Base-by-base conservation (phyloP, 2,888 invertebrate species). In the Chironomus tentans region DNA sequence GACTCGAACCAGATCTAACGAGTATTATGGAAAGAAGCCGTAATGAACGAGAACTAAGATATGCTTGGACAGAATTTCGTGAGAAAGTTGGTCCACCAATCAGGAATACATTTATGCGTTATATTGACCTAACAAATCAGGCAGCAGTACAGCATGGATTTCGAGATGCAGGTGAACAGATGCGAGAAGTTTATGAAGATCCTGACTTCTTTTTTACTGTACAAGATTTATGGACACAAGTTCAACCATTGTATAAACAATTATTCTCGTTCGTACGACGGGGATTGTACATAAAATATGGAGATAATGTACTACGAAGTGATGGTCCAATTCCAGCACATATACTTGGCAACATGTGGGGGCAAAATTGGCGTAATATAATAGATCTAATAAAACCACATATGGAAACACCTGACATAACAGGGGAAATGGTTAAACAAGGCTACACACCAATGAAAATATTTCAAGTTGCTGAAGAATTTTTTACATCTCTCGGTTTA, bases 311-410 rank as follows among this genome's bases (percentile, higher is more conserved):
- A 0, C 82, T 91, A 0, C 82, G 89, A 22, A 82, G 85, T 3
- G 90, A 91, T 77, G 93, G 94, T 0, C 93, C 94, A 0, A 88
- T 96, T 76, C 95, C 95, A 0, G 92, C 93, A 0, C 95, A 95
- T 85, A 81, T 95, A 13, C 82, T 95, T 13, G 95, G 94, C 13
- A 92, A 93, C 82, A 89, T 93, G 88, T 94, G 93, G 93, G 90
- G 90, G 0, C 93, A 94, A 81, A 90, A 90, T 79, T 94, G 93
- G 93, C 89, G 89, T 78, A 89, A 90, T 13, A 88, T 93, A 69
- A 88, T 88, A 81, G 91, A 92, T 78, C 82, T 92, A 50, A 90
- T 93, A 77, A 88, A 89, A 81, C 93, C 95, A 0, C 94, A 90
- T 82, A 65, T 21, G 1, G 88, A 90, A 73, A 88, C 89, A 6